Conservation (phyloP, 2,113 vertebrate genomes). For the Fukomys damarensis region DNA sequence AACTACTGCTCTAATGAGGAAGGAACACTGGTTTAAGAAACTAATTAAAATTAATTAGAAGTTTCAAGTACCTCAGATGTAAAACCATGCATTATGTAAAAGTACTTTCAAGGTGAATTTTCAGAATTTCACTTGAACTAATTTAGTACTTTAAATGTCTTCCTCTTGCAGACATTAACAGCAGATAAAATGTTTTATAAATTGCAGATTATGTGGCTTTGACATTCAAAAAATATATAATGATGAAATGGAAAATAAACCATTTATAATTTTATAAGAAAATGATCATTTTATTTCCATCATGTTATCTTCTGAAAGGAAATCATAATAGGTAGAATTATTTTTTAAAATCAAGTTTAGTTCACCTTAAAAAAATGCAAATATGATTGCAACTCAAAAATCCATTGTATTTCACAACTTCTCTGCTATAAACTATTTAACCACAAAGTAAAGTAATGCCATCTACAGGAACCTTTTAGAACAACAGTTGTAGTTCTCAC, state of each 20-base stretch:
- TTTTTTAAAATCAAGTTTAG: slow-evolving; percentile 40
- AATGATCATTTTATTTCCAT: neutral
- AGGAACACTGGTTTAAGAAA: slow-evolving; percentile 32
- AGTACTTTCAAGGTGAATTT: slow-evolving; percentile 61
- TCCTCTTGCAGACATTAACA: neutral
- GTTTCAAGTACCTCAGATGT: slow-evolving; percentile 41
- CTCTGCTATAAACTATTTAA: slow-evolving; percentile 25
- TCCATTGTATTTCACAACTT: slow-evolving; percentile 8
- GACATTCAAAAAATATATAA: neutral
- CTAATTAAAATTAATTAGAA: slow-evolving; percentile 67
- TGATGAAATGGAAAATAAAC: slow-evolving; percentile 1
- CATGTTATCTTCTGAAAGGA: slow-evolving; percentile 31
- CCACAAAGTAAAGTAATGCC: slow-evolving; percentile 63
- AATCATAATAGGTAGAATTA: neutral
- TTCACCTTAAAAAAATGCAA: slow-evolving; percentile 57
- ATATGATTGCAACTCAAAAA: slow-evolving; percentile 41
- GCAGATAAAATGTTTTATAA: slow-evolving; percentile 15
- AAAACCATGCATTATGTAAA: slow-evolving; percentile 53
- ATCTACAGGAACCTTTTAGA: slow-evolving; percentile 72
- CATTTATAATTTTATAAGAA: slow-evolving; percentile 32
- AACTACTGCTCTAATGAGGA: slow-evolving; percentile 12
- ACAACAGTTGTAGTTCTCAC: slow-evolving; percentile 24
- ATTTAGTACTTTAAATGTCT: slow-evolving; percentile 38
- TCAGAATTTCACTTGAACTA: slow-evolving; percentile 44
- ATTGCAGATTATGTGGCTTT: neutral